Conservation (phyloP, 2,797 vertebrate species). For the Paramormyrops hopkinsi region DNA sequence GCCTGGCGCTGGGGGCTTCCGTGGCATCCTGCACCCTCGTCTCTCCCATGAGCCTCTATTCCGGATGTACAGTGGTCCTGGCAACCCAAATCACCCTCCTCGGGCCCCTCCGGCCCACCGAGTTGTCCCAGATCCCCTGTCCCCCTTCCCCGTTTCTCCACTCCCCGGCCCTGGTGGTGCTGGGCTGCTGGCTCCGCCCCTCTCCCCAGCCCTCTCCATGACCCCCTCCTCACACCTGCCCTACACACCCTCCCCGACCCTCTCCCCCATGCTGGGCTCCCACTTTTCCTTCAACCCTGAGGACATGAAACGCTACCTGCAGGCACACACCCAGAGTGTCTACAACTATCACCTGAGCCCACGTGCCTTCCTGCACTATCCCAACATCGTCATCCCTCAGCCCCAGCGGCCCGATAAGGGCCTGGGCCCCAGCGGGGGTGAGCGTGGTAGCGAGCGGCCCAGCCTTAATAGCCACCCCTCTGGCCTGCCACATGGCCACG, state of each 20-base stretch:
- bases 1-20: slow-evolving; percentile 50
- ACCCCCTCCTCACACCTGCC: slow-evolving; percentile 78
- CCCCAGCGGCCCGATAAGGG: slow-evolving; percentile 65
- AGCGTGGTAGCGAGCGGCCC: slow-evolving; percentile 34
- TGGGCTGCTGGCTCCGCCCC: slow-evolving; percentile 66
- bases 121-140: slow-evolving; percentile 74
- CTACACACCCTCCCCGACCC: slow-evolving; percentile 79
- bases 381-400: slow-evolving; percentile 79
- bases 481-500: slow-evolving; percentile 55
- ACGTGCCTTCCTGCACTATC: slow-evolving; percentile 83
- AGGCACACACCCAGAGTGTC: slow-evolving; percentile 86
- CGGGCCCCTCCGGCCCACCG: slow-evolving; percentile 63
- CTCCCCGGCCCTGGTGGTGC: slow-evolving; percentile 66
- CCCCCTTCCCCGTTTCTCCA: slow-evolving; percentile 82
- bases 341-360: slow-evolving; percentile 91
- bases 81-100: slow-evolving; percentile 51
- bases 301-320: slow-evolving; percentile 90
- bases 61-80: slow-evolving; percentile 69
- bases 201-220: slow-evolving; percentile 81
- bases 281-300: slow-evolving; percentile 89
- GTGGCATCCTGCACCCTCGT: slow-evolving; percentile 62
- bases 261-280: slow-evolving; percentile 82
- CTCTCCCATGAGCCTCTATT: slow-evolving; percentile 75
- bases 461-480: slow-evolving; percentile 51
- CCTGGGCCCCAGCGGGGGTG: slow-evolving; percentile 24